These are phyloP conservation scores for Trematocara nigrifrons DNA, from an alignment of 2,113 vertebrate genomes.

Conservation along the genomic window DNA sequence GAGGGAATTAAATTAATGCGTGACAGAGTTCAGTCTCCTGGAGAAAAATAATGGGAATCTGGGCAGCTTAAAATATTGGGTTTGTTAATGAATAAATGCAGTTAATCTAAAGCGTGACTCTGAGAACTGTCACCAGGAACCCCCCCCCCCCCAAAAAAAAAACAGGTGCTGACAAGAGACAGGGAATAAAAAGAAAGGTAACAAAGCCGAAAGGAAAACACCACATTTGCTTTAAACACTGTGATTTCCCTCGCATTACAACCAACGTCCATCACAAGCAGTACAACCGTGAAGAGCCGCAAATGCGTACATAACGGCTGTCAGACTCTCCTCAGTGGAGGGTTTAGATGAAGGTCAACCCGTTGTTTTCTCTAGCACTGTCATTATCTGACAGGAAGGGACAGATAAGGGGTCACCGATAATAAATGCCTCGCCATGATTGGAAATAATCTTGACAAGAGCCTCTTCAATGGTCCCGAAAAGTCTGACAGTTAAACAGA, in stretches of 20 bases:
- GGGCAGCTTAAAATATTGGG: constrained; percentile 39
- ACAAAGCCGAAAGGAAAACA: background rate
- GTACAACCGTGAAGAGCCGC: background rate
- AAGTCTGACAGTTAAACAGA: constrained; percentile 8
- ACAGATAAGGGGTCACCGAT: constrained; percentile 30
- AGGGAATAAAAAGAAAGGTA: background rate
- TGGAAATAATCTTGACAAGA: constrained; percentile 56
- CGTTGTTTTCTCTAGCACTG: constrained; percentile 21
- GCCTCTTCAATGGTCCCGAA: constrained; percentile 24
- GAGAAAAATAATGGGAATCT: constrained; percentile 40
- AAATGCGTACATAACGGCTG: background rate
- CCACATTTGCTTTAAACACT: background rate
- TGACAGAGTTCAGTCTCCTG: constrained; percentile 25
- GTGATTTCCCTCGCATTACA: background rate
- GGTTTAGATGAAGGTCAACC: constrained; percentile 45
- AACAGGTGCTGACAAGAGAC: background rate
- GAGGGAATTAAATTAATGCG: constrained; percentile 41
- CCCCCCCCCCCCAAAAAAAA: background rate
- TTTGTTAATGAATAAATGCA: constrained; percentile 40
- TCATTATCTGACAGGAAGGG: constrained; percentile 43
- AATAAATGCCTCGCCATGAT: constrained; percentile 46
- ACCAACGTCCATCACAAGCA: background rate
- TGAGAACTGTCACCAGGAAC: background rate
- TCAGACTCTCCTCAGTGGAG: background rate
- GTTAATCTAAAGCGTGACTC: constrained; percentile 12